Percentiles rank a stretch among this genome's conserved stretches.
Evolutionary conservation across 2,113 vertebrate genomes (phyloP).

Genomic region (Jaculus jaculus): DNA sequence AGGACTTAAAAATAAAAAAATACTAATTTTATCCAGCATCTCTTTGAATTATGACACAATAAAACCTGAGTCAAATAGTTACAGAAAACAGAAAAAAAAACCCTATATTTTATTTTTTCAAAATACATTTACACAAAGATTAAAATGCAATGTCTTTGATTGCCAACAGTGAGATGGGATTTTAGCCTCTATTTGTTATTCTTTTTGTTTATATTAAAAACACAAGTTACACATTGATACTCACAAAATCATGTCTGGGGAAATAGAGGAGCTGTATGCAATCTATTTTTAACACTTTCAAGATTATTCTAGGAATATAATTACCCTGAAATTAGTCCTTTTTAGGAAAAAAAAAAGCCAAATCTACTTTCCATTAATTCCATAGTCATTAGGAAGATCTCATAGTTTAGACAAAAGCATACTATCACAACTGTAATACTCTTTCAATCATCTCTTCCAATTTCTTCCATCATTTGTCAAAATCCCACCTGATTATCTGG

Average conservation of each 20-base stretch:
- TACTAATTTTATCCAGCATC: background rate
- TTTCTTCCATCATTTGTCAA: background rate
- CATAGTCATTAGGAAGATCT: constrained; percentile 10
- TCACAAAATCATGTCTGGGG: background rate
- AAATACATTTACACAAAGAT: background rate
- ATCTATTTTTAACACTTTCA: background rate
- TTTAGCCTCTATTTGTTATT: background rate
- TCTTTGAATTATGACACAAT: background rate
- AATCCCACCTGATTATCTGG: constrained; percentile 3
- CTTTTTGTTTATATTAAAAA: background rate
- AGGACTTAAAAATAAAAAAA: background rate
- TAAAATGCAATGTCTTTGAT: background rate
- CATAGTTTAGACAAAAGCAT: background rate
- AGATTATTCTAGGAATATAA: constrained; percentile 38
- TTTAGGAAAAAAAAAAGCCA: background rate
- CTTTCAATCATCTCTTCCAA: background rate
- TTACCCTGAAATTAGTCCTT: constrained; percentile 7
- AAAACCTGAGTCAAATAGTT: background rate
- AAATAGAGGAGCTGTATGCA: background rate
- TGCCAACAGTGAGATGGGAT: background rate
- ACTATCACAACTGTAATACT: background rate
- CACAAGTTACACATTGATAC: background rate
- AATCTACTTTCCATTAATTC: background rate
- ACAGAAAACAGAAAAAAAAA: background rate
- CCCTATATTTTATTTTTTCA: background rate